Evolutionary conservation across 2,113 vertebrate genomes (phyloP), one percentile per base, ranked within the genome.

Genomic region (Parotia lawesii): DNA sequence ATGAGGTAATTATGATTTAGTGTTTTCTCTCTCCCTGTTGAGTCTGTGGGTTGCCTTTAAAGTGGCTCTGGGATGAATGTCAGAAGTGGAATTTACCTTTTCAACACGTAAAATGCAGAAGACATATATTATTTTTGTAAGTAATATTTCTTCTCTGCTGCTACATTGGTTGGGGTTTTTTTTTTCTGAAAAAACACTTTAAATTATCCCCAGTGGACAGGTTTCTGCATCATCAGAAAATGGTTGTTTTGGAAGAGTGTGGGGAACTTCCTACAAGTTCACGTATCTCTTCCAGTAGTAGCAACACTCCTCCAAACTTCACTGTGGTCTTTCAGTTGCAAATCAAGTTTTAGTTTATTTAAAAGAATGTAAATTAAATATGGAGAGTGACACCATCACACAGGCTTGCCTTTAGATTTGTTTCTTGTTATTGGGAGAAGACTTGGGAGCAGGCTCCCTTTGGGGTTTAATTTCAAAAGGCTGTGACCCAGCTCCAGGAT

Each of bases 1-100:
- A 97, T 56, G 94, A 96, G 92, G 92, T 96, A 96, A 98, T 98
- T 97, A 97, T 97, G 96, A 98, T 97, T 97, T 97, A 97, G 96
- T 86, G 93, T 95, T 97, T 97, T 94, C 94, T 96, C 93, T 97
- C 65, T 64, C 96, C 95, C 95, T 42, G 64, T 97, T 94, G 97
- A 96, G 85, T 96, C 96, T 96, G 94, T 95, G 91, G 95, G 94
- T 95, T 97, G 96, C 94, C 96, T 98, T 95, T 92, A 95, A 96
- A 97, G 95, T 70, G 92, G 94, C 91, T 96, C 86, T 91, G 84
- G 81, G 96, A 97, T 95, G 88, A 91, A 96, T 89, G 95, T 97
- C 96, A 97, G 66, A 96, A 96, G 77, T 71, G 78, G 78, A 95
- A 97, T 98, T 98, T 98, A 96, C 91, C 85, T 97, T 97, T 96